Conservation (phyloP, 1,140 invertebrate species). For the Ips typographus region DNA sequence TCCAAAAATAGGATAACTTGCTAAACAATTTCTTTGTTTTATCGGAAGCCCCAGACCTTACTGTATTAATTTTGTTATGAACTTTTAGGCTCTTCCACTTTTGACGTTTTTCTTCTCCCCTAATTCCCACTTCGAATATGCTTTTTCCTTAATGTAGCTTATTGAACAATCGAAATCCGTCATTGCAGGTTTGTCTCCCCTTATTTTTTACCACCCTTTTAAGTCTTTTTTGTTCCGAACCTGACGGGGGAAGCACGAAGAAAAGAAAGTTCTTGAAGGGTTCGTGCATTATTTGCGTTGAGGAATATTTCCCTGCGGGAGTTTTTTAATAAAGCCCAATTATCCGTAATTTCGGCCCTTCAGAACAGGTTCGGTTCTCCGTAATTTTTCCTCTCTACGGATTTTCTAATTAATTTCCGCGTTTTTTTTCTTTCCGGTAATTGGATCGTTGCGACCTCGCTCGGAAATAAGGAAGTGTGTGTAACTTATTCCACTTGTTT, state of each 20-base stretch:
- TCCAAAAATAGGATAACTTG: too few relatives aligned
- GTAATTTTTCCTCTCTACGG: slow-evolving; percentile 2
- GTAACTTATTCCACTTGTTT: too few relatives aligned
- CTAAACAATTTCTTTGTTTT: too few relatives aligned
- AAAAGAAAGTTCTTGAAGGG: slow-evolving; percentile 10
- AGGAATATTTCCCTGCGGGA: slow-evolving; percentile 6
- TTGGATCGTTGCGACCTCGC: slow-evolving; percentile 1
- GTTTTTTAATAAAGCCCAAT: slow-evolving; percentile 19
- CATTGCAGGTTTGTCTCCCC: slow-evolving; percentile 5
- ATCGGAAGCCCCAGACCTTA: too few relatives aligned
- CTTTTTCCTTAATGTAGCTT: too few relatives aligned
- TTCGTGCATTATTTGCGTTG: slow-evolving; percentile 20
- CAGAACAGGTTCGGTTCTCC: slow-evolving; percentile 7
- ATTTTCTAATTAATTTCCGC: slow-evolving; percentile 13
- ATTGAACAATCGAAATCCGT: background rate
- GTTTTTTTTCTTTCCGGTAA: background rate
- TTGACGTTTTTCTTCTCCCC: too few relatives aligned
- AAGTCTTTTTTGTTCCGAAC: slow-evolving; percentile 4
- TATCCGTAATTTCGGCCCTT: slow-evolving; percentile 17
- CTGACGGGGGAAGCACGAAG: slow-evolving; percentile 7
- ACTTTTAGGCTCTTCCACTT: too few relatives aligned
- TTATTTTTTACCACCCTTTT: slow-evolving; percentile 3
- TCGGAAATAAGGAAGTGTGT: too few relatives aligned
- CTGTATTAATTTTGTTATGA: too few relatives aligned
- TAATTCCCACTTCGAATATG: too few relatives aligned